Evolutionary conservation across 2,888 invertebrate genomes (phyloP).

Genomic region (Thecophora atra): DNA sequence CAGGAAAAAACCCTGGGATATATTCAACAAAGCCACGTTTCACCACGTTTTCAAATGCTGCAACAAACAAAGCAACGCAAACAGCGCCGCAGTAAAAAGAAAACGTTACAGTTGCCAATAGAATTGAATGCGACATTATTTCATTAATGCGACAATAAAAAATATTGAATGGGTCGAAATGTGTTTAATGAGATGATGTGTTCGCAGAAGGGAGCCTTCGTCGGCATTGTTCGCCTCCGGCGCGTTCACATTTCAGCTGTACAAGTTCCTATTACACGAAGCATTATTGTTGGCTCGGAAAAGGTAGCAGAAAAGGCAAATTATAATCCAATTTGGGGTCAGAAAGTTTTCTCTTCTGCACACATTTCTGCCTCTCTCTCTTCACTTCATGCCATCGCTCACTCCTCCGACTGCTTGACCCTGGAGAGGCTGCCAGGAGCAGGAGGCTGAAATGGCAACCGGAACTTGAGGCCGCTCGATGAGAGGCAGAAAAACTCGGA

Average conservation of each 20-base stretch:
- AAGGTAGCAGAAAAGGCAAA: slow-evolving; percentile 42
- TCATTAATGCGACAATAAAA: slow-evolving; percentile 48
- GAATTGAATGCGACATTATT: slow-evolving; percentile 53
- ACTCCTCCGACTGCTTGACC: background rate
- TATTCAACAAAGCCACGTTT: slow-evolving; percentile 5
- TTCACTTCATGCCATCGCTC: background rate
- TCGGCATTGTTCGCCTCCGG: slow-evolving; percentile 25
- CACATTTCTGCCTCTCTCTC: background rate
- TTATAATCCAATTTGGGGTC: slow-evolving; percentile 50
- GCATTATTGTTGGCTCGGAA: background rate
- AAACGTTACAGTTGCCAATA: slow-evolving; percentile 36
- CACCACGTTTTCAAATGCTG: slow-evolving; percentile 14
- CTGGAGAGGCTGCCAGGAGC: background rate
- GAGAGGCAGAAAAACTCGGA: background rate
- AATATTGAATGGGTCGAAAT: slow-evolving; percentile 32
- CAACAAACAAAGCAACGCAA: slow-evolving; percentile 14
- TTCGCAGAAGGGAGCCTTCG: slow-evolving; percentile 30
- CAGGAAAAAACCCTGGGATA: background rate
- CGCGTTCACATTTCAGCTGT: slow-evolving; percentile 31
- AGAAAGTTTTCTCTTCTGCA: slow-evolving; percentile 43
- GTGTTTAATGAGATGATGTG: slow-evolving; percentile 36
- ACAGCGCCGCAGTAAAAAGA: slow-evolving; percentile 14
- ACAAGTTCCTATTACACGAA: slow-evolving; percentile 18
- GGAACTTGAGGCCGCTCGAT: slow-evolving; percentile 26
- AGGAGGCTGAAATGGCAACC: slow-evolving; percentile 6